These are phyloP conservation scores for Benitochromis conjunctus DNA, from an alignment of 2,113 vertebrate genomes.

Conservation along the genomic window DNA sequence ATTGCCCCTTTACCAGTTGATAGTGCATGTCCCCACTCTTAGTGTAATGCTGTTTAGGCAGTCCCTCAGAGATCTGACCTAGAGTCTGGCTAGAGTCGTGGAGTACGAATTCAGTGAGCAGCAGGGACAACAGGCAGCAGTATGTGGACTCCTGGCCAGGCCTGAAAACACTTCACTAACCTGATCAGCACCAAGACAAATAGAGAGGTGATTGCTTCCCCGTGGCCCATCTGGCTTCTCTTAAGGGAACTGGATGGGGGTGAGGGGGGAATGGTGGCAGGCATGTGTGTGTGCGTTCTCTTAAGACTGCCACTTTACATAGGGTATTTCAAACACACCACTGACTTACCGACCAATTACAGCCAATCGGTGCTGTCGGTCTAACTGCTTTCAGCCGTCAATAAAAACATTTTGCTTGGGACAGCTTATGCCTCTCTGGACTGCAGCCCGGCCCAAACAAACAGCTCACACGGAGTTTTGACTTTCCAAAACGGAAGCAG, in stretches of 20 bases:
- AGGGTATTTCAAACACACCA: slow-evolving; percentile 66
- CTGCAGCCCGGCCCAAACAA: slow-evolving; percentile 31
- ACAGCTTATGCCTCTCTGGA: slow-evolving; percentile 34
- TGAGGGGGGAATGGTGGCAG: slow-evolving; percentile 22
- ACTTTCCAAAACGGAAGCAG: slow-evolving; percentile 49
- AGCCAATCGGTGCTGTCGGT: slow-evolving; percentile 66
- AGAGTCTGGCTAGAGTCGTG: slow-evolving; percentile 23
- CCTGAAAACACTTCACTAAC: slow-evolving; percentile 74
- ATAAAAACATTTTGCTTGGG: slow-evolving; percentile 74
- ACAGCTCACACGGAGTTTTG: slow-evolving; percentile 24
- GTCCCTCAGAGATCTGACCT: not conserved
- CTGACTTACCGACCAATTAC: slow-evolving; percentile 67
- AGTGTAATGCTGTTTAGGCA: not conserved
- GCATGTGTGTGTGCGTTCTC: slow-evolving; percentile 17
- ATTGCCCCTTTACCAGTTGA: not conserved
- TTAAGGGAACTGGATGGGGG: slow-evolving; percentile 51
- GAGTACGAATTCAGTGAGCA: slow-evolving; percentile 12
- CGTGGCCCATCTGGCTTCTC: slow-evolving; percentile 74
- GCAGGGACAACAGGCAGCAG: slow-evolving; percentile 50
- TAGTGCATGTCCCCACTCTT: not conserved
- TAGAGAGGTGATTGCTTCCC: slow-evolving; percentile 73
- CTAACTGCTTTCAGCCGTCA: slow-evolving; percentile 67
- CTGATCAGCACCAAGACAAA: slow-evolving; percentile 76
- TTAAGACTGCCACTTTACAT: slow-evolving; percentile 69
- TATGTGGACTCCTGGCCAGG: slow-evolving; percentile 54